phyloP scores from a whole-genome alignment of 2,888 invertebrate species.

The Microplitis manilae region DNA sequence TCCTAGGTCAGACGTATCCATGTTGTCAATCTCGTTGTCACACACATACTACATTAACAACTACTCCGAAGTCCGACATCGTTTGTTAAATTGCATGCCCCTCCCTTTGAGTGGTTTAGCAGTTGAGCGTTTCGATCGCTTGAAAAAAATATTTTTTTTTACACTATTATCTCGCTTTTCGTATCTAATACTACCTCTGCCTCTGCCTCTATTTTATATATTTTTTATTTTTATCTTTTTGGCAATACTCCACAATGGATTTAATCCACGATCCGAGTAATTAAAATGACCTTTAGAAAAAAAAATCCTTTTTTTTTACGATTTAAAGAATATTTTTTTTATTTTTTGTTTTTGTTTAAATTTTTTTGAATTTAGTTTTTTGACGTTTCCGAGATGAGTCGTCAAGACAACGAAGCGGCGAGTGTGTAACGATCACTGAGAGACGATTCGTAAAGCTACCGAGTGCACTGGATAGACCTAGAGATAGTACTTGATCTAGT shows the following conservation, averaged over 20 bases:
- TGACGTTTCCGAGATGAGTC: background rate
- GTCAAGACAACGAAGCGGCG: conserved; percentile 16
- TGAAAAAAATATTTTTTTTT: conserved; percentile 41
- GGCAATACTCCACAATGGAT: background rate
- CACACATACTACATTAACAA: conserved; percentile 72
- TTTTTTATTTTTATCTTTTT: background rate
- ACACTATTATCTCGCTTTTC: conserved; percentile 20
- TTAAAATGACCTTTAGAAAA: background rate
- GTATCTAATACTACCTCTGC: conserved; percentile 13
- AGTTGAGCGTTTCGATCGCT: conserved; percentile 43
- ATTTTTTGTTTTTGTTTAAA: background rate
- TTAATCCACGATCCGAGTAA: background rate
- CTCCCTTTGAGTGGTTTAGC: conserved; percentile 59
- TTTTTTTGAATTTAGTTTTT: background rate
- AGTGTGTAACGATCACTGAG: conserved; percentile 39
- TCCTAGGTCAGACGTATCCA: conserved; percentile 71
- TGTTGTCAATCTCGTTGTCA: conserved; percentile 72
- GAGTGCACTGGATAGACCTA: conserved; percentile 31
- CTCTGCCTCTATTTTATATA: background rate
- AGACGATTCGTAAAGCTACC: conserved; percentile 11
- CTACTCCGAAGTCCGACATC: conserved; percentile 70
- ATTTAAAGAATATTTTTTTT: background rate
- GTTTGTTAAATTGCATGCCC: conserved; percentile 70
- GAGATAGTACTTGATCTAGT: conserved; percentile 37
- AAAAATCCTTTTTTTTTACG: background rate